phyloP scores from a whole-genome alignment of 2,888 invertebrate species.

The Idaea straminata region DNA sequence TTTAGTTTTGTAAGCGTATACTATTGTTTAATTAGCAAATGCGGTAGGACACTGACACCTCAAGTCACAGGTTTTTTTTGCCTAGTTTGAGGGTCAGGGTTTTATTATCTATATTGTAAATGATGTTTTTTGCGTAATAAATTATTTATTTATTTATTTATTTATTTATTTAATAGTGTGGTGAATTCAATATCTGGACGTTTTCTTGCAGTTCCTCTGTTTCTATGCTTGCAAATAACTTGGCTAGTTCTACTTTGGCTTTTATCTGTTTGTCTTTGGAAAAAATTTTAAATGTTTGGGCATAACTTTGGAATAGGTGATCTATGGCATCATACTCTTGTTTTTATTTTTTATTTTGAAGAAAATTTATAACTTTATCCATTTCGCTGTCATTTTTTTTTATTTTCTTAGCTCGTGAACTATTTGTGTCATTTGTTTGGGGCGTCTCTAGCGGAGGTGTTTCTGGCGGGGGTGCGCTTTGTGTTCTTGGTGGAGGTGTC shows the following conservation, averaged over 20 bases:
- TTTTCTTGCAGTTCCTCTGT: constrained; percentile 12
- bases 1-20: no score
- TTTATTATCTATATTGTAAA: no score
- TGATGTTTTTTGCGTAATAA: no score
- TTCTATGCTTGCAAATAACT: constrained; percentile 14
- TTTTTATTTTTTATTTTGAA: constrained; percentile 15
- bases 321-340: constrained; percentile 15
- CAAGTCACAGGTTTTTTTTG: no score
- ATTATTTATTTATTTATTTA: no score
- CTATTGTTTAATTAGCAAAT: no score
- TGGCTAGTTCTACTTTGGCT: constrained; percentile 13
- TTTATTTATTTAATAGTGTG: no score
- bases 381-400: constrained; percentile 11
- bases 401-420: constrained; percentile 9
- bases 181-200: constrained; percentile 8
- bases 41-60: no score
- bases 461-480: constrained; percentile 7
- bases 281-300: constrained; percentile 13
- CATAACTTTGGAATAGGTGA: constrained; percentile 17
- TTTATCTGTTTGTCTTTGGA: constrained; percentile 12
- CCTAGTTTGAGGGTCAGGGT: no score
- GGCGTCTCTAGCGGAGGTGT: constrained; percentile 6
- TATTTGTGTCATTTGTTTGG: neutral
- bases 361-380: constrained; percentile 16
- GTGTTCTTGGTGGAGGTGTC: neutral